Percentiles rank a stretch among this genome's conserved stretches.
Conservation (phyloP, 2,113 vertebrate genomes). For the Rhabdomys dilectus region DNA sequence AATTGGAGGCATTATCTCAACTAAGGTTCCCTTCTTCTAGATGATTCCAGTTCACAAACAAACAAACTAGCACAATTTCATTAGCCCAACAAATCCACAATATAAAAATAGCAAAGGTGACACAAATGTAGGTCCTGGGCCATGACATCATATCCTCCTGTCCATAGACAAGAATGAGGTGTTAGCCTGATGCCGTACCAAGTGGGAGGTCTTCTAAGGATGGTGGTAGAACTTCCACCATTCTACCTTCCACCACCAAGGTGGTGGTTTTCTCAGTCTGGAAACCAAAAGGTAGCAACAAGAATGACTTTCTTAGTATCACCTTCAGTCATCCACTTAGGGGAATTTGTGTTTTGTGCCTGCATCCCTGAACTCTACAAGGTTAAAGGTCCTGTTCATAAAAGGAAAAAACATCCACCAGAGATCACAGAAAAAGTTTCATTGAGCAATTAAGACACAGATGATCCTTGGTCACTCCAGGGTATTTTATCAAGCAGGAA, state of each 20-base stretch:
- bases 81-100: neutral
- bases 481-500: neutral
- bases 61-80: neutral
- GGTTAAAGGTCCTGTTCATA: neutral
- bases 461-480: too few species aligned
- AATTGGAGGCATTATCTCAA: neutral
- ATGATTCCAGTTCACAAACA: neutral
- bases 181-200: neutral
- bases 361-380: neutral
- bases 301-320: neutral
- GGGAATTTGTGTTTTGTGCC: neutral
- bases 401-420: neutral
- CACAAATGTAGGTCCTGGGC: neutral
- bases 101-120: neutral
- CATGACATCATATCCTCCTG: neutral
- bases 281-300: neutral
- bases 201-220: neutral
- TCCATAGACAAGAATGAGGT: too few species aligned
- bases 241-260: too few species aligned
- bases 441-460: neutral
- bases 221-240: too few species aligned
- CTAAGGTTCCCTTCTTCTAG: neutral
- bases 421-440: neutral
- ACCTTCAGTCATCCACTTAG: neutral
- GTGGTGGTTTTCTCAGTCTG: neutral